Conservation (phyloP, 2,888 invertebrate genomes). For the Leuctra nigra region DNA sequence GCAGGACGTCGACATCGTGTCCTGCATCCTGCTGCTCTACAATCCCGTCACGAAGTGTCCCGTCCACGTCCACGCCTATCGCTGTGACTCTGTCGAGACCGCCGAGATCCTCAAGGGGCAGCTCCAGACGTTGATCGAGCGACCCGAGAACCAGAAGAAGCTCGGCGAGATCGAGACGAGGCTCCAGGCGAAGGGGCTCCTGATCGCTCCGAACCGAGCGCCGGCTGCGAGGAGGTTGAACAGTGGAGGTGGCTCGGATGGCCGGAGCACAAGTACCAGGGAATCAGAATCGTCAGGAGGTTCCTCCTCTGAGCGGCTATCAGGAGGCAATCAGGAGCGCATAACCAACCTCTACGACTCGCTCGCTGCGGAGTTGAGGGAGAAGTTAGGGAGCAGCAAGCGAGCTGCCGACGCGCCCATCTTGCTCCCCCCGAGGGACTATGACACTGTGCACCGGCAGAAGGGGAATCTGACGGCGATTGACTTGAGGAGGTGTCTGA, state of each 20-base stretch:
- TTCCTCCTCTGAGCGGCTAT: conserved; percentile 30
- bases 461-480: conserved; percentile 70
- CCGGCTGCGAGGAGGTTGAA: conserved; percentile 30
- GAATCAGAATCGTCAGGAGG: conserved; percentile 33
- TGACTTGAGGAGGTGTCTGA: conserved; percentile 59
- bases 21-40: conserved; percentile 85
- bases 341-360: conserved; percentile 77
- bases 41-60: conserved; percentile 93
- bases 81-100: conserved; percentile 87
- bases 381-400: conserved; percentile 49
- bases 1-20: conserved; percentile 88
- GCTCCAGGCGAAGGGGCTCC: conserved; percentile 41
- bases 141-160: conserved; percentile 81
- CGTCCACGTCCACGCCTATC: conserved; percentile 88
- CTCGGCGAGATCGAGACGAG: conserved; percentile 71
- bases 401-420: conserved; percentile 54
- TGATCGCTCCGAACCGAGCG: conserved; percentile 36
- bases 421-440: conserved; percentile 86
- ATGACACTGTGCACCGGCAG: conserved; percentile 82
- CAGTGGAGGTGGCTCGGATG: conserved; percentile 32
- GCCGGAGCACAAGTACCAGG: conserved; percentile 29
- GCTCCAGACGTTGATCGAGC: conserved; percentile 68
- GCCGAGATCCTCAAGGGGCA: conserved; percentile 82
- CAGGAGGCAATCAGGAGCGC: conserved; percentile 38
- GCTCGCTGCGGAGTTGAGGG: conserved; percentile 82